Base-by-base conservation (phyloP, 2,888 invertebrate species). In the Argyra leucocephala region DNA sequence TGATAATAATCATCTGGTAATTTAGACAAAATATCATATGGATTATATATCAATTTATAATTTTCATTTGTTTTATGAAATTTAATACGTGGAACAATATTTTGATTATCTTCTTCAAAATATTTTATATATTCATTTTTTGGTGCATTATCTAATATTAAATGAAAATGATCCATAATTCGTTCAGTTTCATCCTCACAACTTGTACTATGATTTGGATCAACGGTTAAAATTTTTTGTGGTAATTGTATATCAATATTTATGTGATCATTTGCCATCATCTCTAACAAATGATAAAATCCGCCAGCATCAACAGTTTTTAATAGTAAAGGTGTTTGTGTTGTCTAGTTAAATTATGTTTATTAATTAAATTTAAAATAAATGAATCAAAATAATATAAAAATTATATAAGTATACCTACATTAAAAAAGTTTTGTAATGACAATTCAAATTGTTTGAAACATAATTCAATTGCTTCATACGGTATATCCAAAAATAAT, bases 251-350 rank as follows among this genome's bases (percentile, higher is more conserved):
- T 70, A 18, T 68, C 67, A 0, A 76, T 61, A 1, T 37, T 12
- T 60, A 74, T 66, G 21, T 68, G 80, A 75, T 67, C 80, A 68
- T 69, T 79, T 69, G 63, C 82, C 73, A 72, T 77, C 74, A 72
- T 75, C 68, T 86, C 85, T 9, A 80, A 77, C 24, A 85, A 74
- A 5, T 80, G 75, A 18, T 82, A 77, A 1, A 83, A 75, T 22
- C 81, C 79, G 0, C 85, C 85, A 3, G 82, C 81, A 62, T 81
- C 79, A 0, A 80, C 76, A 0, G 80, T 78, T 7, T 74, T 71
- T 3, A 81, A 71, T 65, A 81, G 78, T 21, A 80, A 69, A 23
- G 64, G 10, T 21, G 57, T 48, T 65, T 18, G 22, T 18, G 26
- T 37, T 21, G 7, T 6, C 63, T 18, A 3, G n/a, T n/a, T n/a